These are phyloP conservation scores for Casuarius casuarius DNA, from an alignment of 2,113 vertebrate species.

Conservation along the genomic window DNA sequence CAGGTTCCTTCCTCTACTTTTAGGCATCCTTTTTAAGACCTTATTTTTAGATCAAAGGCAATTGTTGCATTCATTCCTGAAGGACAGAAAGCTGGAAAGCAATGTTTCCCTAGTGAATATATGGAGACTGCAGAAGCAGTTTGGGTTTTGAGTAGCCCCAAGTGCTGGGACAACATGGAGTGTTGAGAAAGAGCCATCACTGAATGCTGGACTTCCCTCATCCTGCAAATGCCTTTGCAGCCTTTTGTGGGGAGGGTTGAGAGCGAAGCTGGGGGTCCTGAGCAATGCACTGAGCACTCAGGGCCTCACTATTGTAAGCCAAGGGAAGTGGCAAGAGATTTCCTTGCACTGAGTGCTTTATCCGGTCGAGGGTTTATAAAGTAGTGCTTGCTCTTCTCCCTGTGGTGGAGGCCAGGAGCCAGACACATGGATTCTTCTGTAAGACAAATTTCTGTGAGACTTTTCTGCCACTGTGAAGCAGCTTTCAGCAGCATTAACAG, in stretches of 20 bases:
- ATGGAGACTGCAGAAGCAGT: neutral
- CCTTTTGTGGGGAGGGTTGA: neutral
- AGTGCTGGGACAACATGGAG: neutral
- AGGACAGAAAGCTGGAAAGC: neutral
- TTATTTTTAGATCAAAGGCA: neutral
- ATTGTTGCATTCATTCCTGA: neutral
- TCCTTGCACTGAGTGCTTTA: neutral
- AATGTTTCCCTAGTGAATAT: neutral
- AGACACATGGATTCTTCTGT: neutral
- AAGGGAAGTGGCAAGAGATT: neutral
- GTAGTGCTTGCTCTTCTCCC: neutral
- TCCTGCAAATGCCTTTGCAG: neutral
- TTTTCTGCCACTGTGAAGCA: neutral
- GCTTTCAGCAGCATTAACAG: accelerated
- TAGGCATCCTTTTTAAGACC: neutral
- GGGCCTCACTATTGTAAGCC: neutral
- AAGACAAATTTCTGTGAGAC: neutral
- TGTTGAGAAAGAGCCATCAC: neutral
- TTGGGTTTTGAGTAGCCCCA: neutral
- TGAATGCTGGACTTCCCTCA: neutral
- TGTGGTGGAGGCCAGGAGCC: neutral
- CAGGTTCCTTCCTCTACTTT: neutral
- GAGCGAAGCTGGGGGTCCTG: neutral
- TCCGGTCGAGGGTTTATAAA: neutral
- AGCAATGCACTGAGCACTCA: neutral